Evolutionary conservation across 2,888 invertebrate genomes (phyloP).

Genomic region (Galerucella calmariensis): DNA sequence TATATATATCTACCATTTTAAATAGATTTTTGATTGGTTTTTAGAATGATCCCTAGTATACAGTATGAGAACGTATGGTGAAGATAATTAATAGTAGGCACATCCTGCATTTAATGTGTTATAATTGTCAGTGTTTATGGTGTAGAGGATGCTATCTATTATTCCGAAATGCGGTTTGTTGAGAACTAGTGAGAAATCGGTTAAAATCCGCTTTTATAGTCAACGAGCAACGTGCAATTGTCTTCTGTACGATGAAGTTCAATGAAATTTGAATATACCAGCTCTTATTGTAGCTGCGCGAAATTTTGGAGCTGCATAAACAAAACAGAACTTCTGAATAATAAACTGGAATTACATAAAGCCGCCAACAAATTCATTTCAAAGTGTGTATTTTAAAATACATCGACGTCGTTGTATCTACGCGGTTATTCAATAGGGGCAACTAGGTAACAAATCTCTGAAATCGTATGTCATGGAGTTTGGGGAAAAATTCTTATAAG

Average conservation of each 20-base stretch:
- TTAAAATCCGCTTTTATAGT: constrained; percentile 20
- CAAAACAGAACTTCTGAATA: not conserved
- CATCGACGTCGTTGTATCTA: not conserved
- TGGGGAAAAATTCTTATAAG: too few relatives aligned
- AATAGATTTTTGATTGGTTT: not conserved
- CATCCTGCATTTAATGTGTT: constrained; percentile 28
- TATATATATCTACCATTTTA: too few relatives aligned
- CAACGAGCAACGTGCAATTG: constrained; percentile 21
- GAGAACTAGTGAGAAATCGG: constrained; percentile 24
- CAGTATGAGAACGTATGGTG: constrained; percentile 3
- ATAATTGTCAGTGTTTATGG: constrained; percentile 21
- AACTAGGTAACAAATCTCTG: too few relatives aligned
- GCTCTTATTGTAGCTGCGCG: not conserved
- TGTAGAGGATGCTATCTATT: constrained; percentile 21
- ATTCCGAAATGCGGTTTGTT: constrained; percentile 25
- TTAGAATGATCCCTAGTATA: not conserved
- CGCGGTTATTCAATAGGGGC: too few relatives aligned
- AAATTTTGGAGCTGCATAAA: not conserved
- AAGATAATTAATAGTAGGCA: constrained; percentile 19
- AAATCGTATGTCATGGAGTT: too few relatives aligned
- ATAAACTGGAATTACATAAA: not conserved
- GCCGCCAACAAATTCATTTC: not conserved
- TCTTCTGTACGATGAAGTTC: not conserved
- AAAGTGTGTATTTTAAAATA: not conserved
- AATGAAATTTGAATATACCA: constrained; percentile 14